These are phyloP conservation scores for Clarias fuscus DNA, from an alignment of 2,797 vertebrate genomes.

Conservation along the genomic window DNA sequence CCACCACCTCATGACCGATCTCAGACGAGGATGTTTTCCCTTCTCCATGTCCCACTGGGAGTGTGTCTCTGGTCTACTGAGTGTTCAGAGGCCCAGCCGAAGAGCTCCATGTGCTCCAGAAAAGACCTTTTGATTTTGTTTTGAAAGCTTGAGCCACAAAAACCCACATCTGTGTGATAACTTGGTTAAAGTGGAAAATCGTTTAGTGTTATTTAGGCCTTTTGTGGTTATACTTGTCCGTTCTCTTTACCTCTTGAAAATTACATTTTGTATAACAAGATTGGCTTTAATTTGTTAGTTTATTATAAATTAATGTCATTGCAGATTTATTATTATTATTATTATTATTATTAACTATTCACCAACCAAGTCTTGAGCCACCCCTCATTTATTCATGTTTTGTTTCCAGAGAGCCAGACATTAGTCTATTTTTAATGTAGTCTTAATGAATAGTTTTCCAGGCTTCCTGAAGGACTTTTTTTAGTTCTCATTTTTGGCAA, in stretches of 20 bases:
- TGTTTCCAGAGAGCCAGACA: too few relatives aligned
- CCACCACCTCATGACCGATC: neutral
- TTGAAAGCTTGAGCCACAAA: neutral
- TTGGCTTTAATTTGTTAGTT: neutral
- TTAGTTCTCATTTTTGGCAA: too few relatives aligned
- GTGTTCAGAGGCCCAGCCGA: conserved; percentile 19
- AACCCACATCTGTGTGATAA: neutral
- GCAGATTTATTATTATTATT: neutral
- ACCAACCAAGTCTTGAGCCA: too few relatives aligned
- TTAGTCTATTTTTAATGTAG: too few relatives aligned
- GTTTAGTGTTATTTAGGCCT: neutral
- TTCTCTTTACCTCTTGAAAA: neutral
- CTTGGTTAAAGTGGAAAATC: neutral
- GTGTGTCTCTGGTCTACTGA: conserved; percentile 31
- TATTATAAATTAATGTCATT: neutral
- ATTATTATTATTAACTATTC: too few relatives aligned
- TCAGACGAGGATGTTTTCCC: conserved; percentile 30
- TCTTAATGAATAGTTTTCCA: too few relatives aligned
- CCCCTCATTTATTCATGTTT: too few relatives aligned
- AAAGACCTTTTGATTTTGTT: neutral
- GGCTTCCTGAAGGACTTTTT: too few relatives aligned
- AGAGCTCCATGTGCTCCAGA: conserved; percentile 12
- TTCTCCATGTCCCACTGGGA: conserved; percentile 39
- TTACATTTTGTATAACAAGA: neutral
- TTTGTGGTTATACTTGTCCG: neutral